Evolutionary conservation across 1,140 invertebrate genomes (phyloP), one percentile per base, ranked within the genome.

Genomic region (Notospermus geniculatus): DNA sequence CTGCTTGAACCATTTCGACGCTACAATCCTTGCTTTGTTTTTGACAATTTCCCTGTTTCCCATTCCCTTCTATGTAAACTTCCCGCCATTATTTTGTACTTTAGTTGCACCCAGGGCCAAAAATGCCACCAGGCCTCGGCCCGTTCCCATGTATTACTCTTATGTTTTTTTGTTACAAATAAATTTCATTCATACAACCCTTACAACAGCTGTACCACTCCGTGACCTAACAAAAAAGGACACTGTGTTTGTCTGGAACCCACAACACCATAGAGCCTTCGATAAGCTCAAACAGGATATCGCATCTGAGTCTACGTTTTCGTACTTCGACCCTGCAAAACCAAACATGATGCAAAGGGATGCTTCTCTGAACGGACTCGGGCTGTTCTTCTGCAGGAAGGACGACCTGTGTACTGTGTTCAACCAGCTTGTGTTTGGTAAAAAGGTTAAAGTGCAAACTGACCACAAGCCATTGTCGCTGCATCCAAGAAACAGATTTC

Each of bases 381-480:
- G 76, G 73, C 72, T 41, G 72, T 78, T 15, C 43, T 83, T 1
- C 50, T 79, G 11, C 81, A 84, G 63, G 68, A 80, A 56, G 2
- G 73, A 80, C 64, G 63, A 64, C 76, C 74, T 1, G 67, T 83
- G 1, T 73, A 74, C 1, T 83, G 72, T 62, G 76, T 83, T 81
- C 72, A 81, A 29, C n/a, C 50, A 54, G 55, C 83, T 77, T 68
- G 54, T 83, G 9, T 79, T 71, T 64, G 78, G 74, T 1, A 55
- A 69, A 9, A 50, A 57, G 30, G 74, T 80, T 55, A 65, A 30
- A 45, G 50, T 80, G n/a, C 45, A 71, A 41, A 79, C 68, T 19
- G 78, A 81, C 55, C 70, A 81, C 68, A 63, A 73, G 61, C 73
- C n/a, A n/a, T n/a, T n/a, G n/a, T n/a, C n/a, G n/a, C n/a, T n/a